Evolutionary conservation across 2,888 invertebrate genomes (phyloP).

Genomic region (Parnassius apollo): DNA sequence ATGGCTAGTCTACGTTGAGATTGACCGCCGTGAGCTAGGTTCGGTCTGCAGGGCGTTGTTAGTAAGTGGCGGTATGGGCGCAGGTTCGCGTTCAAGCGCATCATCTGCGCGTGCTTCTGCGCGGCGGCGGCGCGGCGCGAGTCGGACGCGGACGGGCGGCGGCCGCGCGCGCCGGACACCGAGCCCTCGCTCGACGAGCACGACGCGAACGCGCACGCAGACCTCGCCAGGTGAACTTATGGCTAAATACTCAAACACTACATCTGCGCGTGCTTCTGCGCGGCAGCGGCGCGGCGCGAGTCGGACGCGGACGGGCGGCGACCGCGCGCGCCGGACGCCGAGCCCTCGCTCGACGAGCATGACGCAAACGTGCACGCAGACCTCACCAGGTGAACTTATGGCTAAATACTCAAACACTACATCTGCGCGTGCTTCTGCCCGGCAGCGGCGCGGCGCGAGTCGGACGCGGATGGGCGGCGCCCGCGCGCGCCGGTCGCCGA

Average conservation of each 20-base stretch:
- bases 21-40: too few relatives aligned
- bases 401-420: too few relatives aligned
- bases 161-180: slow-evolving; percentile 52
- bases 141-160: slow-evolving; percentile 54
- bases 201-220: slow-evolving; percentile 34
- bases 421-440: slow-evolving; percentile 91
- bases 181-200: slow-evolving; percentile 64
- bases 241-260: too few relatives aligned
- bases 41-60: too few relatives aligned
- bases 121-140: slow-evolving; percentile 58
- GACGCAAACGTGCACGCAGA: slow-evolving; percentile 34
- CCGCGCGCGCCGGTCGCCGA: slow-evolving; percentile 55
- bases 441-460: slow-evolving; percentile 57
- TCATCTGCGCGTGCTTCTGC: slow-evolving; percentile 93
- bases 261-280: slow-evolving; percentile 91
- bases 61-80: too few relatives aligned
- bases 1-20: too few relatives aligned
- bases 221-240: slow-evolving; percentile 26
- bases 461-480: slow-evolving; percentile 53
- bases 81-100: slow-evolving; percentile 95
- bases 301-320: slow-evolving; percentile 54
- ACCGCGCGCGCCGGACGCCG: slow-evolving; percentile 55
- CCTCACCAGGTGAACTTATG: slow-evolving; percentile 24
- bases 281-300: slow-evolving; percentile 56
- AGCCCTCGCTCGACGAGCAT: slow-evolving; percentile 62